Conservation (phyloP, 2,797 vertebrate genomes). For the Gephyroberyx darwinii region DNA sequence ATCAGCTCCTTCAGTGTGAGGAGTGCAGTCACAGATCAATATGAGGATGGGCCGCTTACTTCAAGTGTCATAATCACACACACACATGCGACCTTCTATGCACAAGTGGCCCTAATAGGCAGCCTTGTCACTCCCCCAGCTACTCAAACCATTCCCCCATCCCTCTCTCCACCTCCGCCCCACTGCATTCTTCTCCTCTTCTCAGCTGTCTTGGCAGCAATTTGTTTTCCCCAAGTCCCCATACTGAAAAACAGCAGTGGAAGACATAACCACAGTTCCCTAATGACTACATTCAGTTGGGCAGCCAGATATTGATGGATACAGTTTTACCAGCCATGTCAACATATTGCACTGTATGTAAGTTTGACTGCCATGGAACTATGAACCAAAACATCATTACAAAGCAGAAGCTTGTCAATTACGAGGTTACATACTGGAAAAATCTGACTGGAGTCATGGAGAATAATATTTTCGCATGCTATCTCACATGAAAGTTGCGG, state of each 20-base stretch:
- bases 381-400: background rate
- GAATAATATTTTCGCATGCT: background rate
- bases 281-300: slow-evolving; percentile 31
- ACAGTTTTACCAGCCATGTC: slow-evolving; percentile 34
- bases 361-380: background rate
- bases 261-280: slow-evolving; percentile 23
- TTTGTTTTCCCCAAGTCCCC: slow-evolving; percentile 47
- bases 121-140: slow-evolving; percentile 48
- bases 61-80: slow-evolving; percentile 26
- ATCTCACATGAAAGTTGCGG: background rate
- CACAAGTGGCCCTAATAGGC: slow-evolving; percentile 42
- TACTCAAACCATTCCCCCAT: slow-evolving; percentile 43
- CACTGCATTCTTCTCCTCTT: slow-evolving; percentile 14
- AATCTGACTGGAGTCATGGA: background rate
- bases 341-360: slow-evolving; percentile 14
- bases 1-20: background rate
- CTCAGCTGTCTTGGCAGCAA: slow-evolving; percentile 44
- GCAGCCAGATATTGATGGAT: slow-evolving; percentile 12
- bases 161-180: slow-evolving; percentile 27
- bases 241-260: slow-evolving; percentile 6
- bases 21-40: slow-evolving; percentile 1
- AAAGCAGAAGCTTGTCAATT: background rate
- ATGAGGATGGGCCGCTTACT: background rate
- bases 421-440: background rate
- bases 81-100: slow-evolving; percentile 12